Base-by-base conservation (phyloP, 1,140 invertebrate species). In the Brachionus sp. region DNA sequence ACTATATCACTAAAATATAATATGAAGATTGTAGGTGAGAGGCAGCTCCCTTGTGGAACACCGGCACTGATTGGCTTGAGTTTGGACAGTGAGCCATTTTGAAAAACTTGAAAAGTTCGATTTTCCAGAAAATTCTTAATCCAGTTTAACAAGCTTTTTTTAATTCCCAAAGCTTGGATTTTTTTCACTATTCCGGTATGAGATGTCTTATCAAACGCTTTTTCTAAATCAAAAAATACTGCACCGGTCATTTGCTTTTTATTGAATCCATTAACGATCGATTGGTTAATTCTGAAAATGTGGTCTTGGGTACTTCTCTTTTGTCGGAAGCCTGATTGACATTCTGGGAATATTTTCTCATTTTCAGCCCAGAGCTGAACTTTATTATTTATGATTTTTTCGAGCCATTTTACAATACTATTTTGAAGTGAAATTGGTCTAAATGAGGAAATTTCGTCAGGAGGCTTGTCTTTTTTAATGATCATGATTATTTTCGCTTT, bases 141-240 rank as follows among this genome's bases (percentile, higher is more conserved):
- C 66, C 4, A 70, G 2, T 70, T 70, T n/a, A 57, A 6, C n/a
- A 57, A 1, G 16, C 23, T 57, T 57, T 1, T 6, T 7, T 16
- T 57, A 16, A 57, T 3, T 19, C 23, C 66, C 23, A n/a, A 29
- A 19, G 13, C 29, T 35, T n/a, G n/a, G 12, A 89, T 68, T 84
- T 87, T 89, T 23, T 84, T 85, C 1, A 88, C 44, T 0, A 89
- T 84, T 0, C 86, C 88, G 7, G 85, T 73, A 10, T 86, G 84
- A 87, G 88, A 88, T 0, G 88, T 86, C 75, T 83, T 84, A 66
- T 90, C 89, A 66, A 89, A 89, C 0, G 88, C 87, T 84, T 89
- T 89, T 68, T 86, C 85, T 2, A 89, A 84, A 53, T 90, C 89
- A 19, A 90, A 85, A 13, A 89, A 82, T 0, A 88, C 25, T 50